These are phyloP conservation scores for Silurus asotus DNA, from an alignment of 2,113 vertebrate genomes.

Conservation along the genomic window DNA sequence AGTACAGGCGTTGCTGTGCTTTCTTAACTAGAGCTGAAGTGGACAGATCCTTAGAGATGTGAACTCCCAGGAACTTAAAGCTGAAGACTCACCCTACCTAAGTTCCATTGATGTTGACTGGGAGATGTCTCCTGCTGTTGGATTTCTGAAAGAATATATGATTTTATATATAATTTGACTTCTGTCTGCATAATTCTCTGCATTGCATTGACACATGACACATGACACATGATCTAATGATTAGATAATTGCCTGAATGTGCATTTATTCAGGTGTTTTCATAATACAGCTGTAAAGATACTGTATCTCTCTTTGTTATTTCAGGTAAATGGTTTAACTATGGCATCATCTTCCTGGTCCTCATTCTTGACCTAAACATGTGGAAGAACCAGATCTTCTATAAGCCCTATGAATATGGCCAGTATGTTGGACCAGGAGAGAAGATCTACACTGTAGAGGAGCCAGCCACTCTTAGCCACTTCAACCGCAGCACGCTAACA, in stretches of 20 bases:
- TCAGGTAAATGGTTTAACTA: slow-evolving; percentile 99
- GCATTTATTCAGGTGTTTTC: background rate
- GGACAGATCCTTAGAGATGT: too few relatives aligned
- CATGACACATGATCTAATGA: background rate
- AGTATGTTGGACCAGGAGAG: slow-evolving; percentile 92
- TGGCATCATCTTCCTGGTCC: slow-evolving; percentile 95
- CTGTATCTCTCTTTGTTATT: slow-evolving; percentile 28
- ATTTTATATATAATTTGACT: background rate
- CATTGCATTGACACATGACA: background rate
- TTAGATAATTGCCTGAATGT: background rate
- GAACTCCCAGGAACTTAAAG: too few relatives aligned
- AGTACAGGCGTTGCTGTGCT: too few relatives aligned
- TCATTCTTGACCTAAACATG: slow-evolving; percentile 99
- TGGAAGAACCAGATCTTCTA: slow-evolving; percentile 99
- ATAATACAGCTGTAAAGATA: background rate
- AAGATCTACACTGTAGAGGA: slow-evolving; percentile 96
- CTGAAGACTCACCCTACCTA: too few relatives aligned
- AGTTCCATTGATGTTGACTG: too few relatives aligned
- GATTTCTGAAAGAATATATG: background rate
- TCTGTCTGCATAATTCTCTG: background rate
- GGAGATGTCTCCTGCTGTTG: too few relatives aligned
- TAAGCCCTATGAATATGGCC: slow-evolving; percentile 93
- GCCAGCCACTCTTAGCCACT: slow-evolving; percentile 82
- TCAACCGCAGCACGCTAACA: slow-evolving; percentile 90
- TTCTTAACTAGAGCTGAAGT: too few relatives aligned